phyloP scores from a whole-genome alignment of 2,113 vertebrate genomes.

The Heterotis niloticus region DNA sequence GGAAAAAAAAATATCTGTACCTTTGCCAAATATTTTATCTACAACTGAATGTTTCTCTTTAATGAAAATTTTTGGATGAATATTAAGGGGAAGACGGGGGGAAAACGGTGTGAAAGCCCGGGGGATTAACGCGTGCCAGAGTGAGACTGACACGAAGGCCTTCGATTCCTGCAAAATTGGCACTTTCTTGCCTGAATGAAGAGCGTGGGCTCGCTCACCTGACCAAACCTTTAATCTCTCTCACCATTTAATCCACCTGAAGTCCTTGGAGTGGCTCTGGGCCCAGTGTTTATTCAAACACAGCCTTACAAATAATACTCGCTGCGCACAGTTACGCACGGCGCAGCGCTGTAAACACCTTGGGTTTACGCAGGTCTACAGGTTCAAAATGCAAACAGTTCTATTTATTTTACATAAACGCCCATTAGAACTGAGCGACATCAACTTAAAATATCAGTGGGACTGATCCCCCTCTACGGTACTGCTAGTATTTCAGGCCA shows the following conservation, averaged over 20 bases:
- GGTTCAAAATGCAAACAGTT: too few relatives aligned
- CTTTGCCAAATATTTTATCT: too few relatives aligned
- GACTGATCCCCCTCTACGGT: too few relatives aligned
- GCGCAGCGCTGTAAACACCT: too few relatives aligned
- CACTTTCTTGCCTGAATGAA: background rate
- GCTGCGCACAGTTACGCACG: background rate
- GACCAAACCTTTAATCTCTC: slow-evolving; percentile 7
- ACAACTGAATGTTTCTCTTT: background rate
- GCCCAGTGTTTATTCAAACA: slow-evolving; percentile 1
- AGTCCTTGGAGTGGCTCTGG: background rate
- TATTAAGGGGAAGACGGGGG: too few relatives aligned
- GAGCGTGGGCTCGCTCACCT: background rate
- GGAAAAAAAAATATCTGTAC: too few relatives aligned
- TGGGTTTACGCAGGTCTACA: too few relatives aligned
- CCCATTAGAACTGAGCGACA: too few relatives aligned
- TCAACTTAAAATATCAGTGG: too few relatives aligned
- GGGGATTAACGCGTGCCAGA: background rate
- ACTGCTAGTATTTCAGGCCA: too few relatives aligned
- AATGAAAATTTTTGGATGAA: background rate
- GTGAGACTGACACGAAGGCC: background rate
- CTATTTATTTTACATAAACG: too few relatives aligned
- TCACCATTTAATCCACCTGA: background rate
- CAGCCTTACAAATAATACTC: background rate
- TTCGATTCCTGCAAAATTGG: background rate
- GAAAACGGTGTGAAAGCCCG: too few relatives aligned